A percentile compares a stretch with the other conserved stretches of the same genome.
Conservation (phyloP, 2,797 vertebrate species). For the Lates japonicus region DNA sequence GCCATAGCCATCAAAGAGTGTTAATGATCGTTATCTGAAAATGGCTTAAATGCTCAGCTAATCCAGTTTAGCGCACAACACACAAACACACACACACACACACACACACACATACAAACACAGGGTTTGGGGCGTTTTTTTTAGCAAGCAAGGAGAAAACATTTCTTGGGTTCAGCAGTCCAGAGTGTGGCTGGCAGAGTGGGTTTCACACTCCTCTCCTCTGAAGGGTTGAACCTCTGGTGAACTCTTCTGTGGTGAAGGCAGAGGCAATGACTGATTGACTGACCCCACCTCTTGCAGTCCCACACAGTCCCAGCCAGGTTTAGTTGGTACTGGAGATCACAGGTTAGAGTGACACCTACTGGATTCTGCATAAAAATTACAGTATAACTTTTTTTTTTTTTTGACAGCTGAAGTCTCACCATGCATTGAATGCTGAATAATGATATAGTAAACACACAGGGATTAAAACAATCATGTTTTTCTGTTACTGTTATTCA, state of each 20-base stretch:
- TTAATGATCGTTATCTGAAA: constrained; percentile 73
- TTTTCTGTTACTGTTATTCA: background rate
- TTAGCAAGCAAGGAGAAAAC: constrained; percentile 57
- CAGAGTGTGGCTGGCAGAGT: constrained; percentile 67
- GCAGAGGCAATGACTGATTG: constrained; percentile 64
- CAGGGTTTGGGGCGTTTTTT: constrained; percentile 39
- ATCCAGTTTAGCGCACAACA: constrained; percentile 51
- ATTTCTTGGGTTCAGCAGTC: constrained; percentile 62
- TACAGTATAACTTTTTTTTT: background rate
- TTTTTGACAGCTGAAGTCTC: constrained; percentile 2
- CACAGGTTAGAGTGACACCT: constrained; percentile 80
- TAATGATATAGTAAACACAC: background rate
- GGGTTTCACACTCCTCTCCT: constrained; percentile 76
- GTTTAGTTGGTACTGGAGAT: constrained; percentile 27
- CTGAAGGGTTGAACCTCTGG: constrained; percentile 73
- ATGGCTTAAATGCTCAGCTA: constrained; percentile 64
- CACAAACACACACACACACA: constrained; percentile 31
- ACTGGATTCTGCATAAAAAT: constrained; percentile 66
- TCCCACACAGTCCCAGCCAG: constrained; percentile 41
- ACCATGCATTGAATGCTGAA: constrained; percentile 11
- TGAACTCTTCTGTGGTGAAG: constrained; percentile 71
- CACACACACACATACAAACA: constrained; percentile 23
- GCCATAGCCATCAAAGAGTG: constrained; percentile 50
- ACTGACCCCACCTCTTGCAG: constrained; percentile 61
- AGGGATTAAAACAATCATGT: background rate